Conservation (phyloP, 2,888 invertebrate genomes). For the Tridacna gigas region DNA sequence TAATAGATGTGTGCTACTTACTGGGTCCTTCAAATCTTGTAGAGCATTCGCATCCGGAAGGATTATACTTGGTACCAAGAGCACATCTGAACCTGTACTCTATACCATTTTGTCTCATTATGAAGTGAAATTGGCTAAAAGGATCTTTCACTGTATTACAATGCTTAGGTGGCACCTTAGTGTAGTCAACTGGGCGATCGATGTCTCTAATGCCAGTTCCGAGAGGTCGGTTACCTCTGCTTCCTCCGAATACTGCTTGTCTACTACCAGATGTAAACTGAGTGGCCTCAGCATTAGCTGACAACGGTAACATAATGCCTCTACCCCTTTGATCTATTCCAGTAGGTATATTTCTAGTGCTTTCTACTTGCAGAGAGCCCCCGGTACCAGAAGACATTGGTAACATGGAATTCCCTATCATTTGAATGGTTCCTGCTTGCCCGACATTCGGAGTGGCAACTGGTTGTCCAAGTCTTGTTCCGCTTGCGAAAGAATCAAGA, state of each 20-base stretch:
- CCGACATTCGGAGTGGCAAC: neutral
- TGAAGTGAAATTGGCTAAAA: slow-evolving; percentile 45
- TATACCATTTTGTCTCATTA: slow-evolving; percentile 17
- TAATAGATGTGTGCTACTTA: slow-evolving; percentile 8
- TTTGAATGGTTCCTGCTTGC: neutral
- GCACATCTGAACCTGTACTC: slow-evolving; percentile 57
- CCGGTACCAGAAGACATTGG: no score
- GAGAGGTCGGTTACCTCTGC: neutral
- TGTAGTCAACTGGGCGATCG: neutral
- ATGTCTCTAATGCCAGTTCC: neutral
- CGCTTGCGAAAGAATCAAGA: slow-evolving; percentile 12
- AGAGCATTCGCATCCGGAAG: slow-evolving; percentile 62
- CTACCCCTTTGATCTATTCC: no score
- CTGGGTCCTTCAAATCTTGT: slow-evolving; percentile 47
- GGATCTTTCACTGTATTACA: slow-evolving; percentile 46
- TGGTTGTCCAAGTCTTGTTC: slow-evolving; percentile 27
- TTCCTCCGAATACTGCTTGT: slow-evolving; percentile 42
- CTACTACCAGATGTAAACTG: slow-evolving; percentile 44
- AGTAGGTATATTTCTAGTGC: no score
- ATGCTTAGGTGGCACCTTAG: neutral
- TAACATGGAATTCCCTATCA: no score
- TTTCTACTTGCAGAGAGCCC: no score
- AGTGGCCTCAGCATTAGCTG: neutral
- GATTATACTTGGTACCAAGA: slow-evolving; percentile 61
- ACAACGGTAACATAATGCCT: slow-evolving; percentile 6